These are phyloP conservation scores for Hesperophylax magnus DNA, from an alignment of 1,140 invertebrate species.

Conservation along the genomic window DNA sequence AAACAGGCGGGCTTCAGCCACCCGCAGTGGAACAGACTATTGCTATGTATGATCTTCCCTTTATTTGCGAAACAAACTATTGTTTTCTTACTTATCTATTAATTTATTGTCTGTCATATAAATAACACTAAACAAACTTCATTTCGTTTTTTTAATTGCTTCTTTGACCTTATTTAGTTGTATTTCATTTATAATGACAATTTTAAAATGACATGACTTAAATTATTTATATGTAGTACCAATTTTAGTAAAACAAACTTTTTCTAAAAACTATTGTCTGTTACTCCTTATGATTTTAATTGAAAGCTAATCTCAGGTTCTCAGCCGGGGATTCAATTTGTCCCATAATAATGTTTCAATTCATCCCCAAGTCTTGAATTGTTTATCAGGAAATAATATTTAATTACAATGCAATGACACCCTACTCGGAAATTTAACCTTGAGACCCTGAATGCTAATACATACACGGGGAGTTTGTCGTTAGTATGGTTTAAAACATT, in stretches of 20 bases:
- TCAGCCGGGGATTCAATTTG: too few species aligned
- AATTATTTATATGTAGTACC: too few species aligned
- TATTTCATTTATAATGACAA: slow-evolving; percentile 33
- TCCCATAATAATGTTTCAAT: too few species aligned
- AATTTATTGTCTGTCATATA: slow-evolving; percentile 49
- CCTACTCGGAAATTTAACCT: slow-evolving; percentile 15
- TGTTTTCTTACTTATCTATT: slow-evolving; percentile 25
- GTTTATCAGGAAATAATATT: not conserved
- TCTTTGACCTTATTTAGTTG: slow-evolving; percentile 28
- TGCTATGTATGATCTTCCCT: slow-evolving; percentile 45
- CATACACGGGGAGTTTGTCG: not conserved
- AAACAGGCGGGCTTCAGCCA: not conserved
- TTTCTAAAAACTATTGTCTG: too few species aligned
- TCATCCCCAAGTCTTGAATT: not conserved
- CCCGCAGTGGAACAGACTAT: slow-evolving; percentile 44
- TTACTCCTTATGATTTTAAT: too few species aligned
- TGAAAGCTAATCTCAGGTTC: too few species aligned
- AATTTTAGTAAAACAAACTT: too few species aligned
- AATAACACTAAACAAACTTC: slow-evolving; percentile 40
- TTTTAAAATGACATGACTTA: slow-evolving; percentile 33
- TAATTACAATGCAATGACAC: not conserved
- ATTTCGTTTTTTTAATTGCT: slow-evolving; percentile 29
- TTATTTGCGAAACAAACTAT: slow-evolving; percentile 45
- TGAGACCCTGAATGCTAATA: slow-evolving; percentile 11
- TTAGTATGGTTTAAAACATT: too few species aligned